Base-by-base conservation (phyloP, 2,113 vertebrate genomes). In the Ptilorrhoa leucosticta region DNA sequence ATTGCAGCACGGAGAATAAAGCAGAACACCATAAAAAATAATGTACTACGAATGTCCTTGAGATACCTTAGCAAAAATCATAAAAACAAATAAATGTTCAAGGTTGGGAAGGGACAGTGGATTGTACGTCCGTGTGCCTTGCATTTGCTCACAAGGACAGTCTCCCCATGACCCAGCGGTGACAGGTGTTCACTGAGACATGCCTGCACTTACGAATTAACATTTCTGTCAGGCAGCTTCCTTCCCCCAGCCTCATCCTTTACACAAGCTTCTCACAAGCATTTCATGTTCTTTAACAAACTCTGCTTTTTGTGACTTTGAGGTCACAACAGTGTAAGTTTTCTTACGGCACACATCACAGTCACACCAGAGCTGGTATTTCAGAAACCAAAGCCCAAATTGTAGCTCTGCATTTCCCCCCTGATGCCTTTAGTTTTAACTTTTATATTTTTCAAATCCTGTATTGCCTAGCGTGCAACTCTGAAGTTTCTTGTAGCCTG, bases 21-120 rank as follows among this genome's bases (percentile, higher is more conserved):
- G 78, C 40, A 89, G n/a, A 91, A 75, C 3, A 18, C 76, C 75
- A 48, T 64, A 86, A 94, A 84, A 95, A 65, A 21, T 33, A 71
- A 80, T 7, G 24, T 40, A 71, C 65, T 60, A 53, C 48, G 69
- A 89, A 89, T 75, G 84, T 79, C 87, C 73, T 72, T 84, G 72
- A 87, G 83, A 63, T 42, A 81, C 13, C 40, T 64, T 10, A 78
- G 69, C 51, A 89, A 91, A 94, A 95, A 66, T 1, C 22, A 66
- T 45, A 60, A 57, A 83, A 91, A 7, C n/a, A 66, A 80, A 48
- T 11, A 31, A 75, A 73, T 0, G 1, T 42, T 54, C 33, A 28
- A 45, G 57, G 37, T 1, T 1, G 19, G 40, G 51, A 68, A 1
- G 9, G 65, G 30, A 40, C 26, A 58, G 66, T 0, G 2, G 35